A percentile compares a stretch with the other conserved stretches of the same genome.
Evolutionary conservation across 1,140 invertebrate species (phyloP).

Genomic region (Drosophila sp.): DNA sequence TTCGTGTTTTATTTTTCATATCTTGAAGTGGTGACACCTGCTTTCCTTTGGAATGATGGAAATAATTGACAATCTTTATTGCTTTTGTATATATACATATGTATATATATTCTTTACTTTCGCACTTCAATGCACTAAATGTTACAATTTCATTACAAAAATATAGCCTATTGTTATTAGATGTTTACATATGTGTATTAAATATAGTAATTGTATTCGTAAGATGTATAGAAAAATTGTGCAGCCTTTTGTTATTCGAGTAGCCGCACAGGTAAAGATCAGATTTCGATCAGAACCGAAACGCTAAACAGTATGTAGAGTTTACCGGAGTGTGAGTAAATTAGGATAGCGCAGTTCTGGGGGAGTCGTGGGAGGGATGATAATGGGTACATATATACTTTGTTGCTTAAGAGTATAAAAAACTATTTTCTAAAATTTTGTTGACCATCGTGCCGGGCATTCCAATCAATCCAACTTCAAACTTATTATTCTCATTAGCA

Average conservation of each 20-base stretch:
- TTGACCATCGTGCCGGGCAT: slow-evolving; percentile 47
- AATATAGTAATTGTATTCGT: slow-evolving; percentile 54
- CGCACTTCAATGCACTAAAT: slow-evolving; percentile 73
- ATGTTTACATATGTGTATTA: slow-evolving; percentile 39
- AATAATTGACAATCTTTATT: slow-evolving; percentile 21
- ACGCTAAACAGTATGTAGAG: slow-evolving; percentile 6
- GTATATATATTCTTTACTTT: slow-evolving; percentile 65
- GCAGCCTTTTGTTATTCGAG: slow-evolving; percentile 72
- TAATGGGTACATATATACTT: slow-evolving; percentile 16
- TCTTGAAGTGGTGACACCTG: background rate
- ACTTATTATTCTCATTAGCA: slow-evolving; percentile 37
- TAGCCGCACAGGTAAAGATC: slow-evolving; percentile 39
- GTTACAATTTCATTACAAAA: slow-evolving; percentile 79
- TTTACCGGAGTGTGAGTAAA: background rate
- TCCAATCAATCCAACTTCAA: slow-evolving; percentile 48
- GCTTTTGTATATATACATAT: slow-evolving; percentile 49
- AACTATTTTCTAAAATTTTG: slow-evolving; percentile 31
- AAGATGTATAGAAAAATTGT: slow-evolving; percentile 59
- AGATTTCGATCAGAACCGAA: slow-evolving; percentile 12
- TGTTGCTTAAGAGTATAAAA: slow-evolving; percentile 29
- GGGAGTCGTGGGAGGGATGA: background rate
- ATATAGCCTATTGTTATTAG: slow-evolving; percentile 74
- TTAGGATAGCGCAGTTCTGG: background rate
- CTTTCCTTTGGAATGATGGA: background rate
- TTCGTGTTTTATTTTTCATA: background rate